Evolutionary conservation across 2,888 invertebrate genomes (phyloP).

Genomic region (Cantharis nigra): DNA sequence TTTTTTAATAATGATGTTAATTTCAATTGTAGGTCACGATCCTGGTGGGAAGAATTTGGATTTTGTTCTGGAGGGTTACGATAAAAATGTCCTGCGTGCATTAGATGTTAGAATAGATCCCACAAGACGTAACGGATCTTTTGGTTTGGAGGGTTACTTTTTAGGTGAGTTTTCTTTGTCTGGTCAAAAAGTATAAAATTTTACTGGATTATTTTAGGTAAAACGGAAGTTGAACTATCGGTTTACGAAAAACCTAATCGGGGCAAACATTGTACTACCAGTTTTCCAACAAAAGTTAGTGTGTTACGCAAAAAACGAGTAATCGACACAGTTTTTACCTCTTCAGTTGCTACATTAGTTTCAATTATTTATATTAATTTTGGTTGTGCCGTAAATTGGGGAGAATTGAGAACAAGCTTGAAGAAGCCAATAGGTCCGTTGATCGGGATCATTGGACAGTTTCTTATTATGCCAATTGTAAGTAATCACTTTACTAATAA

Average conservation of each 20-base stretch:
- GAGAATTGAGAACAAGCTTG: slow-evolving; percentile 67
- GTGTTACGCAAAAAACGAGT: slow-evolving; percentile 57
- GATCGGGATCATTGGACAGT: slow-evolving; percentile 81
- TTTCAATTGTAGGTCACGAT: slow-evolving; percentile 3
- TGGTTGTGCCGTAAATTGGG: slow-evolving; percentile 85
- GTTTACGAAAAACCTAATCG: slow-evolving; percentile 10
- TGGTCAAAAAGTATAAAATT: not conserved
- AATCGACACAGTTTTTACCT: slow-evolving; percentile 76
- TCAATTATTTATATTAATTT: slow-evolving; percentile 87
- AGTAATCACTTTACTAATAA: slow-evolving; percentile 45
- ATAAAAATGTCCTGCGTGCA: not conserved
- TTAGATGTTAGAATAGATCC: not conserved
- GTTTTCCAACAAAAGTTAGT: slow-evolving; percentile 37
- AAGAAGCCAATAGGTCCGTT: slow-evolving; percentile 75
- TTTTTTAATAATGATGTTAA: not conserved
- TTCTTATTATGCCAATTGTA: slow-evolving; percentile 85
- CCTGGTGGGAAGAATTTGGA: not conserved
- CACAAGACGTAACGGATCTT: slow-evolving; percentile 35
- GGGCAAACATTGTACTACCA: not conserved
- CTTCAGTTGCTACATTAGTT: slow-evolving; percentile 75
- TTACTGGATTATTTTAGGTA: not conserved
- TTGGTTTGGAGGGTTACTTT: slow-evolving; percentile 50
- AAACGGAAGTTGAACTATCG: not conserved
- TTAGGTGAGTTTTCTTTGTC: slow-evolving; percentile 45
- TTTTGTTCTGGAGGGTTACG: not conserved